Percentiles rank a stretch among this genome's conserved stretches.
Conservation (phyloP, 2,797 vertebrate genomes). For the Centropyge bicolor region DNA sequence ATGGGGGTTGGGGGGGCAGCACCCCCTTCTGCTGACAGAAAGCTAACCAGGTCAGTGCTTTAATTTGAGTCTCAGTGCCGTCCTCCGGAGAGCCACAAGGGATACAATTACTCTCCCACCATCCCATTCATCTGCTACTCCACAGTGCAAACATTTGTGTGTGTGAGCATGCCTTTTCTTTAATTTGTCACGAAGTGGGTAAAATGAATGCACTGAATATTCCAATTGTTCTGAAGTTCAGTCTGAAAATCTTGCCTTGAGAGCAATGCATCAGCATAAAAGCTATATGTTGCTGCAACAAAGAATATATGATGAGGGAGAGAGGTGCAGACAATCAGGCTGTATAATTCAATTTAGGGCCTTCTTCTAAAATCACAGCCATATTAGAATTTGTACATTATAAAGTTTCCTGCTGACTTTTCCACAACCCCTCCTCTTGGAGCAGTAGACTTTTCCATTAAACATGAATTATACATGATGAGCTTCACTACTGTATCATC, state of each 20-base stretch:
- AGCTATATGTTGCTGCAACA: constrained; percentile 52
- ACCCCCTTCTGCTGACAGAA: constrained; percentile 59
- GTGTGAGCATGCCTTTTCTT: constrained; percentile 36
- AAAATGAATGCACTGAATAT: constrained; percentile 51
- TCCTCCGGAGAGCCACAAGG: constrained; percentile 67
- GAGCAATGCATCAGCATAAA: constrained; percentile 41
- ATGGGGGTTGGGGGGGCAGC: constrained; percentile 29
- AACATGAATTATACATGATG: constrained; percentile 22
- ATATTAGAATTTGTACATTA: constrained; percentile 18
- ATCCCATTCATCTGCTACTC: constrained; percentile 61
- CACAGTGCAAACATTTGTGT: constrained; percentile 23
- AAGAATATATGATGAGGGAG: constrained; percentile 39
- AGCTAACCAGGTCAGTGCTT: constrained; percentile 78
- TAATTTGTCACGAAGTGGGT: constrained; percentile 35
- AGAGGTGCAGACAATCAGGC: constrained; percentile 21
- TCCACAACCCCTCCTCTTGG: constrained; percentile 40
- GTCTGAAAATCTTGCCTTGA: constrained; percentile 38
- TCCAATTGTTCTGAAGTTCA: constrained; percentile 53
- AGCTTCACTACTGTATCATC: constrained; percentile 13
- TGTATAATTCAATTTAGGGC: constrained; percentile 22
- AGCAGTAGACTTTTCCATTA: constrained; percentile 51
- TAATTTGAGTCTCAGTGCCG: constrained; percentile 67
- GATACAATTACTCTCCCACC: constrained; percentile 70
- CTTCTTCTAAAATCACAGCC: constrained; percentile 25
- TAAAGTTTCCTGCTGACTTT: constrained; percentile 37